Evolutionary conservation across 2,797 vertebrate species (phyloP), one percentile per base, ranked within the genome.

Genomic region (Propithecus perrieri): DNA sequence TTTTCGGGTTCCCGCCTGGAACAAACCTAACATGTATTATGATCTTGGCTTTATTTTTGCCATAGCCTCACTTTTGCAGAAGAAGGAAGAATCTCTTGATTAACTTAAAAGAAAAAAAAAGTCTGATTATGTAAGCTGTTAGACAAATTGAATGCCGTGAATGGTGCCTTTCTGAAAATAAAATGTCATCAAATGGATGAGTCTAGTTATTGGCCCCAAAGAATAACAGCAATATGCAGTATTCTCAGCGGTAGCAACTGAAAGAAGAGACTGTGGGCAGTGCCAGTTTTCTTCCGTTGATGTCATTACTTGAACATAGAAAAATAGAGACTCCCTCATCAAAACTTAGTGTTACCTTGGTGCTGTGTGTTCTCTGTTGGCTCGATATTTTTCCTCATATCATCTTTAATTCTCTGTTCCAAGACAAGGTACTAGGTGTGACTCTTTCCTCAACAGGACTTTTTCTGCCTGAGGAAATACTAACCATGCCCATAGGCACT

Each of bases 101-200:
- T 76, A 85, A 92, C 35, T 17, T 87, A 41, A 22, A 15, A 63
- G 53, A 41, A 20, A 41, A 12, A 13, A 72, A 7, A 12, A 20
- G 9, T 57, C 46, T 55, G 28, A 79, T 75, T n/a, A 24, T 90
- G 4, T 81, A 75, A 43, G 46, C 24, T 83, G 10, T 26, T 48
- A 33, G 55, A 79, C n/a, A 91, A 92, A n/a, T 26, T 9, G 20
- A 74, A 30, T 50, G 61, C 5, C 61, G 48, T 61, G 38, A 75
- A 61, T 86, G 38, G 13, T 67, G 30, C 35, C 55, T 87, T 93
- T 90, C 85, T 76, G 71, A 94, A 96, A 95, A 95, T 96, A 72
- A 96, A 97, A 84, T 93, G 12, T 57, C 71, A 93, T 61, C 79
- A 57, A 76, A 75, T 35, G 61, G 20, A 11, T 59, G 43, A 30